Percentiles rank a stretch among this genome's conserved stretches.
Evolutionary conservation across 1,140 invertebrate genomes (phyloP).

Genomic region (Mesaphorura yosii): DNA sequence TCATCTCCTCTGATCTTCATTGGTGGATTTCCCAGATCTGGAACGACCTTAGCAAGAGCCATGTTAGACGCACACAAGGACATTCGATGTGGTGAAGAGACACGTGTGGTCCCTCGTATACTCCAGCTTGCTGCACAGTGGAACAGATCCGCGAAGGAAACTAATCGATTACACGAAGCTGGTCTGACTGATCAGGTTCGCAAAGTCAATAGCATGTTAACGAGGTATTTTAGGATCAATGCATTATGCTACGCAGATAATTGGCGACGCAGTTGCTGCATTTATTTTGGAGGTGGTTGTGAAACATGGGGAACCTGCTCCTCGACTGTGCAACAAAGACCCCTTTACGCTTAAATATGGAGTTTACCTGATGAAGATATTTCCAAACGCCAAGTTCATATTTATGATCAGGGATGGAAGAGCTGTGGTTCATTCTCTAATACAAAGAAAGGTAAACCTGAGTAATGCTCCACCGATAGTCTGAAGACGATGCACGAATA

Average conservation of each 20-base stretch:
- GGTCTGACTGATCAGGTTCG: constrained; percentile 74
- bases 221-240: neutral
- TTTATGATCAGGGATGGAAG: constrained; percentile 96
- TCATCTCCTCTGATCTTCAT: constrained; percentile 92
- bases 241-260: constrained; percentile 16
- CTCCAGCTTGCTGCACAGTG: constrained; percentile 84
- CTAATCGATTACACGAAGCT: constrained; percentile 75
- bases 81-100: constrained; percentile 88
- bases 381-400: constrained; percentile 78
- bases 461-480: constrained; percentile 2
- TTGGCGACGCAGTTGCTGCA: constrained; percentile 64
- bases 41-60: constrained; percentile 91
- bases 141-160: constrained; percentile 83
- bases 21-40: constrained; percentile 89
- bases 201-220: neutral
- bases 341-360: constrained; percentile 93
- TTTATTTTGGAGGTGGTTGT: constrained; percentile 95
- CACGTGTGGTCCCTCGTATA: constrained; percentile 87
- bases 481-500: constrained; percentile 12
- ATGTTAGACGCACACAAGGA: constrained; percentile 85
- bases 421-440: constrained; percentile 94
- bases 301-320: constrained; percentile 84
- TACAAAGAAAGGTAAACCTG: constrained; percentile 67
- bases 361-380: constrained; percentile 52
- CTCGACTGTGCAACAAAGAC: constrained; percentile 94